Evolutionary conservation across 2,888 invertebrate species (phyloP), one percentile per base, ranked within the genome.

Genomic region (Leptarthrus brevirostris): DNA sequence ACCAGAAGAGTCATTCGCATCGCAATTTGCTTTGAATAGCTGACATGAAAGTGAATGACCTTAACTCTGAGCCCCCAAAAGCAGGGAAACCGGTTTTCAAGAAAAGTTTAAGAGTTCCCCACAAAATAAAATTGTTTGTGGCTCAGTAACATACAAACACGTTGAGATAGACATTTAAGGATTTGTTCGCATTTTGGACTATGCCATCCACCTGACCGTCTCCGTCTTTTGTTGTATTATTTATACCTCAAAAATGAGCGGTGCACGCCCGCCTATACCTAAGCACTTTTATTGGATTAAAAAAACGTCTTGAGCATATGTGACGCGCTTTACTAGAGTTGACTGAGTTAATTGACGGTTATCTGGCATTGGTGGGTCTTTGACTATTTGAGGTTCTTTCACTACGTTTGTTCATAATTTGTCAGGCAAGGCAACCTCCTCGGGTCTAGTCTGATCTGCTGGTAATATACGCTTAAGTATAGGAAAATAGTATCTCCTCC

Each of bases 41-140:
- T 64, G n/a, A 24, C 64, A 81, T 82, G 84, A 83, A 83, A 83
- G 83, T 83, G 84, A 83, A 83, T 84, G 84, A 83, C 83, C 83
- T 84, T 83, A 82, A 84, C 83, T 83, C 83, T 83, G 84, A 83
- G 83, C 81, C 82, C 82, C 82, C n/a, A n/a, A 82, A 64, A 64
- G 44, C 64, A 40, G 14, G 8, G 64, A 83, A 81, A 79, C 71
- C 72, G 70, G 73, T 74, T 74, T 40, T 66, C 34, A 66, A n/a
- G n/a, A n/a, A 73, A 64, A 76, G 75, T 78, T 79, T 40, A 66
- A 54, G 54, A 72, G 72, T 74, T 74, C 64, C n/a, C 3, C 8
- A 74, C 44, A 74, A 58, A 61, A 36, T 36, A 61, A 72, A 61
- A 72, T 71, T 44, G 64, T 53, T 74, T 72, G 64, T 64, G 74